Conservation (phyloP, 35 echinoderm and acorn worm species). For the Antedon bifida region DNA sequence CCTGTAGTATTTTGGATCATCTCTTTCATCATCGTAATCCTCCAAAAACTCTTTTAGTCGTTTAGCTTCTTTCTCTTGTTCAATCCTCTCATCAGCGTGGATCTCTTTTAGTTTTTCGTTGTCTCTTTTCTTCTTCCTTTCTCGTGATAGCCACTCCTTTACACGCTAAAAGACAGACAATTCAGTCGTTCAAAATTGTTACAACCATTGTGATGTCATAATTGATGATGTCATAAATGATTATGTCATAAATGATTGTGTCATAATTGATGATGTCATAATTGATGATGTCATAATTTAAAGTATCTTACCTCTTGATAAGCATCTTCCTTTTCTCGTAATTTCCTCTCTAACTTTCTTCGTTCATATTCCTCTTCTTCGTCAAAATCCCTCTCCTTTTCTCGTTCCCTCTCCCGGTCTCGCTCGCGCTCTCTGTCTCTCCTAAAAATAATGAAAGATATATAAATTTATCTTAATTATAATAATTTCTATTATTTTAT, state of each 20-base stretch:
- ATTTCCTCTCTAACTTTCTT: constrained; percentile 84
- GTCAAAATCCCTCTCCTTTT: constrained; percentile 45
- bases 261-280: background rate
- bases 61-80: constrained; percentile 73
- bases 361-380: constrained; percentile 79
- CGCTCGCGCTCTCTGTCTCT: constrained; percentile 24
- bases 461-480: too few relatives aligned
- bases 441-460: background rate
- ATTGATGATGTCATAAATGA: background rate
- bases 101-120: constrained; percentile 70
- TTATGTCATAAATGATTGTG: background rate
- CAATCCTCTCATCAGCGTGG: constrained; percentile 41
- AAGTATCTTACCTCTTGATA: constrained; percentile 85
- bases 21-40: constrained; percentile 93
- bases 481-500: too few relatives aligned
- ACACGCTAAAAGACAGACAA: constrained; percentile 32
- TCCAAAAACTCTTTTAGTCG: constrained; percentile 86
- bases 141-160: constrained; percentile 62
- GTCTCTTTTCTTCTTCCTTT: constrained; percentile 72
- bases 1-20: constrained; percentile 98
- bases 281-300: background rate
- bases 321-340: constrained; percentile 89
- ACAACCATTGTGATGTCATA: too few relatives aligned
- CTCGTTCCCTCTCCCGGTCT: constrained; percentile 34
- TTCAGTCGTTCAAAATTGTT: background rate